Evolutionary conservation across 2,113 vertebrate species (phyloP).

Genomic region (Prolemur simus): DNA sequence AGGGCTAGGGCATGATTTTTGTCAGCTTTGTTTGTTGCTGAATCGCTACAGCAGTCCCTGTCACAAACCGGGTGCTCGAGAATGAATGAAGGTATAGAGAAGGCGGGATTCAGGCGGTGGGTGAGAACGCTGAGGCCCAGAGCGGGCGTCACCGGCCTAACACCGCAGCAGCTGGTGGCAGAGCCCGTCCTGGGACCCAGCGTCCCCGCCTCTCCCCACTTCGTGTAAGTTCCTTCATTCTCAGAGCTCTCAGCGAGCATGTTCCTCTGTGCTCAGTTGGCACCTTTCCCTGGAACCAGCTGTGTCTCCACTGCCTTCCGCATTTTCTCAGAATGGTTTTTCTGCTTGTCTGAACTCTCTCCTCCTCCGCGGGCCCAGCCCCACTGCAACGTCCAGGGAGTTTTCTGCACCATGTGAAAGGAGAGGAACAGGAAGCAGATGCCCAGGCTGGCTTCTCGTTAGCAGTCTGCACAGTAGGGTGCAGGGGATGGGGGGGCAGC

Average conservation of each 20-base stretch:
- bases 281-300: background rate
- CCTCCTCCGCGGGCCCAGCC: background rate
- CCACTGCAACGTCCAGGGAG: background rate
- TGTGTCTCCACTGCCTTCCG: background rate
- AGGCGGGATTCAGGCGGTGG: background rate
- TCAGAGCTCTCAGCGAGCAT: accelerated
- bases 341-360: background rate
- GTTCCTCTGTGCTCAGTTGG: background rate
- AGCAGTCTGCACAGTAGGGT: background rate
- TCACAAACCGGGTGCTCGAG: background rate
- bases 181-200: background rate
- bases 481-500: background rate
- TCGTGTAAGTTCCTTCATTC: background rate
- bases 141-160: background rate
- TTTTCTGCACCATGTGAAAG: background rate
- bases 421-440: conserved; percentile 24
- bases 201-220: background rate
- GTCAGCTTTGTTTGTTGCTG: background rate
- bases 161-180: background rate
- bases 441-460: background rate
- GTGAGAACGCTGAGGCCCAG: background rate
- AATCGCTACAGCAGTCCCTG: background rate
- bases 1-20: background rate
- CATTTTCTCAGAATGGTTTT: background rate
- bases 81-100: background rate